phyloP scores from a whole-genome alignment of 2,113 vertebrate species.

The Calidris pygmaea region DNA sequence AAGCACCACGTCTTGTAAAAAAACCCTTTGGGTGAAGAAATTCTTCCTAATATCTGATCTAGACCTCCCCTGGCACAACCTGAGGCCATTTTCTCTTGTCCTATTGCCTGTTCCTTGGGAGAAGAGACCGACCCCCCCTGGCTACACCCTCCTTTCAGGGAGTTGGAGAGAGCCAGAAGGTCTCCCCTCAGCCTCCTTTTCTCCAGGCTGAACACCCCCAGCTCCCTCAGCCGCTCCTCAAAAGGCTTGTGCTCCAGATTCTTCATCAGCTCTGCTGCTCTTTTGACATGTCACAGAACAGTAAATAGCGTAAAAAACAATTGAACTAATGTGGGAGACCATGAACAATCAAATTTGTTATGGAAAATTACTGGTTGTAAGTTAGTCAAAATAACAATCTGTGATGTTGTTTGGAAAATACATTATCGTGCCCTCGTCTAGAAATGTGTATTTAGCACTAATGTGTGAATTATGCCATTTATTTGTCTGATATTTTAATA shows the following conservation, averaged over 20 bases:
- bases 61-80: not conserved
- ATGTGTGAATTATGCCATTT: not conserved
- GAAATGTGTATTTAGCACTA: not conserved
- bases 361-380: not conserved
- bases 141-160: fast-evolving
- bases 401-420: not conserved
- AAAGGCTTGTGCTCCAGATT: not conserved
- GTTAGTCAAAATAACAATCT: not conserved
- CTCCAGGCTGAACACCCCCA: not conserved
- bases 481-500: not conserved
- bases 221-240: not conserved
- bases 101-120: fast-evolving
- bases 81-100: not conserved
- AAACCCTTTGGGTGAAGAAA: fast-evolving
- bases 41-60: not conserved
- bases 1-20: no score
- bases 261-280: not conserved
- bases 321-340: not conserved
- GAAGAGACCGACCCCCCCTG: fast-evolving
- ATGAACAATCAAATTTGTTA: not conserved
- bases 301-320: not conserved
- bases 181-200: not conserved
- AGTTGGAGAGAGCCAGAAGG: fast-evolving
- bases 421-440: not conserved
- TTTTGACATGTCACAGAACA: not conserved